Conservation (phyloP, 2,888 invertebrate genomes). For the Nephrocerus scutellatus region DNA sequence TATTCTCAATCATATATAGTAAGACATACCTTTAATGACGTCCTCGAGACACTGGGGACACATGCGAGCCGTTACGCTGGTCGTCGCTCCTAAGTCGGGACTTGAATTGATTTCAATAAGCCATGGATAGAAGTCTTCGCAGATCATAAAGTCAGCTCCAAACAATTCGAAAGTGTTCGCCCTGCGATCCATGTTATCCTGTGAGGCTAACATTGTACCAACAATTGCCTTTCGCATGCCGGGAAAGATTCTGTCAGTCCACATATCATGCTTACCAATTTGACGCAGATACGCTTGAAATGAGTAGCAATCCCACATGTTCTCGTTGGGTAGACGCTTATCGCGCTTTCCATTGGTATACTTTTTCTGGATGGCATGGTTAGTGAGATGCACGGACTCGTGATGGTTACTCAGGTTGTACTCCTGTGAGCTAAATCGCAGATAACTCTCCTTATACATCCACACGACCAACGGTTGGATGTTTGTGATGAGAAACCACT, state of each 20-base stretch:
- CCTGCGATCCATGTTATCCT: slow-evolving; percentile 71
- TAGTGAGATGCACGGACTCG: slow-evolving; percentile 87
- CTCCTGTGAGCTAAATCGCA: slow-evolving; percentile 85
- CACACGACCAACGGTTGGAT: slow-evolving; percentile 85
- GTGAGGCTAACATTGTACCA: slow-evolving; percentile 79
- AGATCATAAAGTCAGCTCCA: slow-evolving; percentile 92
- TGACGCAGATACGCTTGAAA: slow-evolving; percentile 55
- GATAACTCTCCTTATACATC: slow-evolving; percentile 89
- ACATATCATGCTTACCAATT: slow-evolving; percentile 69
- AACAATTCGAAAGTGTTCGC: slow-evolving; percentile 87
- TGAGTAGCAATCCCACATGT: slow-evolving; percentile 90
- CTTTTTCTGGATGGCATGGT: slow-evolving; percentile 87
- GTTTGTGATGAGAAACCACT: slow-evolving; percentile 90
- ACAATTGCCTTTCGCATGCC: slow-evolving; percentile 70
- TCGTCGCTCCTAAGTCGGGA: slow-evolving; percentile 86
- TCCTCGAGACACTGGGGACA: slow-evolving; percentile 86
- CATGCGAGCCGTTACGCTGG: slow-evolving; percentile 78
- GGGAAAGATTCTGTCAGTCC: slow-evolving; percentile 80
- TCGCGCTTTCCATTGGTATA: slow-evolving; percentile 68
- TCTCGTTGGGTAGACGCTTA: slow-evolving; percentile 74
- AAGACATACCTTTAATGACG: slow-evolving; percentile 86
- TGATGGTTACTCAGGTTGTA: slow-evolving; percentile 82
- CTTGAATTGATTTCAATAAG: slow-evolving; percentile 91
- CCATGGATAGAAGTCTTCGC: slow-evolving; percentile 83
- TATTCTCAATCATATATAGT: too few relatives aligned